Conservation (phyloP, 1,140 invertebrate species). For the Magallana ariakensis region DNA sequence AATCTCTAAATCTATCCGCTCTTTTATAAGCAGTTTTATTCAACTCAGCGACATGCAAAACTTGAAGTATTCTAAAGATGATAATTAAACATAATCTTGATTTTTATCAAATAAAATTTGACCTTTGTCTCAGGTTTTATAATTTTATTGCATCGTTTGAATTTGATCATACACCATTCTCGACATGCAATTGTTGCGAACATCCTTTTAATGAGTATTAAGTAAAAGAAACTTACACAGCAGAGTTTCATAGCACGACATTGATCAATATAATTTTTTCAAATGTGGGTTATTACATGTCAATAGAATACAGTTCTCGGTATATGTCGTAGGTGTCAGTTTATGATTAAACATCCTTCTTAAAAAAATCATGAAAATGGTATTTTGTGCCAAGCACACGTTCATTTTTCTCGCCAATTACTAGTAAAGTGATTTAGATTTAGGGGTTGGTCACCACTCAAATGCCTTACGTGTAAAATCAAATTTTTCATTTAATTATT, state of each 20-base stretch:
- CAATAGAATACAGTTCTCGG: neutral
- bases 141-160: no score
- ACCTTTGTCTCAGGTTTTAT: no score
- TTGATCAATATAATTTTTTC: neutral
- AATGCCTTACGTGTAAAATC: neutral
- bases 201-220: no score
- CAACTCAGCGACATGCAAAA: no score
- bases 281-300: neutral
- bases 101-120: no score
- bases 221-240: neutral
- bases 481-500: neutral
- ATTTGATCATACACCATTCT: neutral
- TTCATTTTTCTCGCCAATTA: neutral
- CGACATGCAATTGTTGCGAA: neutral
- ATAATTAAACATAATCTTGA: no score
- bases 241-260: neutral
- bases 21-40: neutral
- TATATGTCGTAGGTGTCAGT: neutral
- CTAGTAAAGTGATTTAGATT: no score
- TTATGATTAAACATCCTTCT: neutral
- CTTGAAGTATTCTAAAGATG: no score
- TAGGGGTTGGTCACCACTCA: neutral
- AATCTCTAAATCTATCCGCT: neutral
- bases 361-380: neutral
- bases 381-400: neutral